Evolutionary conservation across 1,140 invertebrate species (phyloP), one percentile per base, ranked within the genome.

Genomic region (Neotoxoptera formosana): DNA sequence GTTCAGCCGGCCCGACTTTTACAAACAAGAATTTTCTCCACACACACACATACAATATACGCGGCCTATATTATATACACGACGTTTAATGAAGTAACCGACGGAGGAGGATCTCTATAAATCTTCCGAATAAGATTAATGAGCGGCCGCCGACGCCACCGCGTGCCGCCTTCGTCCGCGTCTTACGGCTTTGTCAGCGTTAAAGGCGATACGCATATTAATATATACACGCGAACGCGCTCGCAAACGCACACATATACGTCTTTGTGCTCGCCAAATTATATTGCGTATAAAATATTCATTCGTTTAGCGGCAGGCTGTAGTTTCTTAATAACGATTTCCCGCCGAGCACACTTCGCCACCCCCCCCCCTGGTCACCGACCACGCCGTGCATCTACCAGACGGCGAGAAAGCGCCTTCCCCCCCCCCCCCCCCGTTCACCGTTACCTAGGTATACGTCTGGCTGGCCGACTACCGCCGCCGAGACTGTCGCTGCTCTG

Each of bases 111-210:
- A 93, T 93, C 76, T 86, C 91, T 84, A 93, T 93, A 93, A 93
- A 93, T 93, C 91, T 93, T 93, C 81, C 91, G 81, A 93, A 93
- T 93, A 93, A 93, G 76, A 93, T 93, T 93, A 93, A 93, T 86
- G 91, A 93, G 48, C 36, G 48, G 67, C 90, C 60, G 67, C 53
- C 23, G 9, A 20, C 56, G 48, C 7, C 48, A 23, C 60, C 45
- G 86, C 48, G n/a, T 4, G 14, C 23, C 51, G 88, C 67, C 89
- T 90, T 30, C 89, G 36, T 53, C 20, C 14, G 48, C 48, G 48
- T 86, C 47, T 86, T 56, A 93, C 76, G 91, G 76, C 91, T 51
- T 86, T 93, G 76, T 84, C 76, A 93, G 91, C 91, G 81, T 93
- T 84, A 93, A 93, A 48, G 17, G 45, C 45, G 7, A 83, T 36